Conservation (phyloP, 2,113 vertebrate genomes). For the Tichodroma muraria region DNA sequence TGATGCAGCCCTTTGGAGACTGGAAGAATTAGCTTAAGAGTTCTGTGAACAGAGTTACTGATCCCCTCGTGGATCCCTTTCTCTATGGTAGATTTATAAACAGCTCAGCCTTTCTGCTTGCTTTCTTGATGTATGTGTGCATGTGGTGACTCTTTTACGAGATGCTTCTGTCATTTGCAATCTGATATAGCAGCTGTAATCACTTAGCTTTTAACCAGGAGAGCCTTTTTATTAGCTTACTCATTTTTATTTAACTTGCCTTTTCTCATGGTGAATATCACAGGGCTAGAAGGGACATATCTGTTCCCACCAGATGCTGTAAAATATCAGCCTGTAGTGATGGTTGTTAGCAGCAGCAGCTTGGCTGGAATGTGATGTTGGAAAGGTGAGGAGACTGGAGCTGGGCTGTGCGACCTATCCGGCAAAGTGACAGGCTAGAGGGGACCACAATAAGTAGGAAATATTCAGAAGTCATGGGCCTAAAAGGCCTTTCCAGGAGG, state of each 20-base stretch:
- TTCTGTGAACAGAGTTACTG: conserved; percentile 6
- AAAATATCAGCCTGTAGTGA: neutral
- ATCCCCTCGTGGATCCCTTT: neutral
- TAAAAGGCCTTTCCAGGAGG: neutral
- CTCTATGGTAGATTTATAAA: conserved; percentile 25
- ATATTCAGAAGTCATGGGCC: neutral
- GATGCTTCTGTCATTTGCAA: conserved; percentile 26
- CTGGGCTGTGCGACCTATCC: neutral
- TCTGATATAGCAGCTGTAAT: conserved; percentile 12
- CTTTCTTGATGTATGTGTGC: neutral
- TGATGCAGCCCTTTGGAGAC: neutral
- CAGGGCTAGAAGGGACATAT: neutral
- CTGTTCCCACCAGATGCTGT: neutral
- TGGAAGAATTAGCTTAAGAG: conserved; percentile 18
- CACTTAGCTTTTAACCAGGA: conserved; percentile 23
- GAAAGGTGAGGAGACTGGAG: neutral
- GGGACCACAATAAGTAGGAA: neutral
- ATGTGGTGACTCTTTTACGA: neutral
- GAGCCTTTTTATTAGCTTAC: conserved; percentile 34
- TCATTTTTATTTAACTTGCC: conserved; percentile 32
- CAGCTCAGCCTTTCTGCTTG: conserved; percentile 4
- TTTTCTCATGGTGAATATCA: conserved; percentile 13
- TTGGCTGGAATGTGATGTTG: neutral
- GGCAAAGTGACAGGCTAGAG: neutral
- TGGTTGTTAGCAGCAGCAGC: neutral